A percentile compares a stretch with the other conserved stretches of the same genome.
These are phyloP conservation scores for Lepidurus apus DNA, from an alignment of 1,140 invertebrate genomes.

Conservation along the genomic window DNA sequence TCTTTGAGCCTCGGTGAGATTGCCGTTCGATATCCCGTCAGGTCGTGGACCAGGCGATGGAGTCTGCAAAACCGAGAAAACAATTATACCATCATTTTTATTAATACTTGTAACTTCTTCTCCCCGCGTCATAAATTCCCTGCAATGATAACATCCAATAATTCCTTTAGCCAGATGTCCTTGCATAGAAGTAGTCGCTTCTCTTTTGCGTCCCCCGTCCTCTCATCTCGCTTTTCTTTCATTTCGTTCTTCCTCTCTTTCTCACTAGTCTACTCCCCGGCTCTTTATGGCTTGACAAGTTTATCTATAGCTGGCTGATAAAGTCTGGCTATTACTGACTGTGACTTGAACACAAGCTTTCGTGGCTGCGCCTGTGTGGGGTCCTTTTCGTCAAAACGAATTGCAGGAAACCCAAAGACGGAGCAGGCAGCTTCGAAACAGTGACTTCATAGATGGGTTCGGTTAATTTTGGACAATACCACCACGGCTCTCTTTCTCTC, in stretches of 20 bases:
- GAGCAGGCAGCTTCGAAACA: not conserved
- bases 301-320: constrained; percentile 19
- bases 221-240: not conserved
- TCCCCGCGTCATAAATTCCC: not conserved
- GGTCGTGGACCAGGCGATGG: constrained; percentile 51
- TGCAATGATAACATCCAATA: not conserved
- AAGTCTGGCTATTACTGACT: constrained; percentile 18
- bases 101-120: not conserved
- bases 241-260: constrained; percentile 2
- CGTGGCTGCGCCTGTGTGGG: constrained; percentile 1
- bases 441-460: constrained; percentile 18
- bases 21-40: constrained; percentile 37
- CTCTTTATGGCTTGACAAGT: constrained; percentile 21
- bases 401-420: constrained; percentile 8
- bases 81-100: constrained; percentile 20
- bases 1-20: constrained; percentile 40
- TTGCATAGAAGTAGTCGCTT: not conserved
- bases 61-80: constrained; percentile 37
- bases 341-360: constrained; percentile 13
- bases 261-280: not conserved
- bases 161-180: not conserved
- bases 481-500: not conserved
- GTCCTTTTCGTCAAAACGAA: constrained; percentile 12
- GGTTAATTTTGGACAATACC: constrained; percentile 19
- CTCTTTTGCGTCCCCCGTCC: not conserved